Percentiles rank a stretch among this genome's conserved stretches.
These are phyloP conservation scores for Piprites chloris DNA, from an alignment of 2,113 vertebrate species.

Conservation along the genomic window DNA sequence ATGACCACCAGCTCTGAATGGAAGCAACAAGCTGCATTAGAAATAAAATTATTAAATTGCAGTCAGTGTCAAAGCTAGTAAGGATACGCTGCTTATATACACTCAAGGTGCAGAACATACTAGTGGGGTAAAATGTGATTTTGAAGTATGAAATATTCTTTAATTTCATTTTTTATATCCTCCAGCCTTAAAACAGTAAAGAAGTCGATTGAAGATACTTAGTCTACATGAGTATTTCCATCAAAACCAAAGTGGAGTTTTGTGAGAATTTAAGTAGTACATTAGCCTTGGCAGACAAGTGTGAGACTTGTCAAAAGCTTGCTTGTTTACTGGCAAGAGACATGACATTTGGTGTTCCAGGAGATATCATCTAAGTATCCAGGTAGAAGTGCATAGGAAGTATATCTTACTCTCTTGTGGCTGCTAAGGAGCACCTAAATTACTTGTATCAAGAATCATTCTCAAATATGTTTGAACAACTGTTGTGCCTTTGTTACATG, in stretches of 20 bases:
- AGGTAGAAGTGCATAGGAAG: background rate
- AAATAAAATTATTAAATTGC: background rate
- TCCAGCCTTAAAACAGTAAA: background rate
- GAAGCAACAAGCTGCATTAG: background rate
- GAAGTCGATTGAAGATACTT: background rate
- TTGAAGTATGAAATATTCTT: background rate
- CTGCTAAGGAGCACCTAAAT: background rate
- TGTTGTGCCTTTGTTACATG: conserved; percentile 43
- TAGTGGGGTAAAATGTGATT: background rate
- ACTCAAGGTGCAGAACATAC: background rate
- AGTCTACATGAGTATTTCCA: background rate
- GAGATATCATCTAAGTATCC: background rate
- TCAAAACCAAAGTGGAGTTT: background rate
- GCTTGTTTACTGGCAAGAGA: background rate
- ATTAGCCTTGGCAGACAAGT: background rate
- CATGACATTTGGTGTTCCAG: background rate
- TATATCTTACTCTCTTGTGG: background rate
- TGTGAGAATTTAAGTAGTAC: background rate
- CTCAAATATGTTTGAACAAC: conserved; percentile 31
- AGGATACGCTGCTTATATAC: background rate
- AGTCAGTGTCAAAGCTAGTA: background rate
- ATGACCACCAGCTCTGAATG: background rate
- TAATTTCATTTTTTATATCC: background rate
- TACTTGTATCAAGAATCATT: background rate
- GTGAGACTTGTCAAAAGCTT: background rate